Conservation (phyloP, 2,797 vertebrate genomes). For the Loris lydekkerianus region DNA sequence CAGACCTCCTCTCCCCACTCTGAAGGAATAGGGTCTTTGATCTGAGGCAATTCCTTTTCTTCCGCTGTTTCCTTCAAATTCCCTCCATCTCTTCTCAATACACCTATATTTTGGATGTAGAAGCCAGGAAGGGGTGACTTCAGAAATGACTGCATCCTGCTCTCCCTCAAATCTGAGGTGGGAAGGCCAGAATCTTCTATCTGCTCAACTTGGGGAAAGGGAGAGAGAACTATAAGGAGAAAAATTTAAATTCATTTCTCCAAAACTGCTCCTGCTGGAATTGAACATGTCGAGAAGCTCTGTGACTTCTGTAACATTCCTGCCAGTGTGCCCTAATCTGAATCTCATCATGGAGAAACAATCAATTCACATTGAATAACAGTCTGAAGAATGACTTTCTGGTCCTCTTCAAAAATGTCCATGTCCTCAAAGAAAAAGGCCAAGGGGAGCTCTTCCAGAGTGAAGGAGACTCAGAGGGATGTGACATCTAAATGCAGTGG, state of each 20-base stretch:
- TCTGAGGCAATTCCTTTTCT: background rate
- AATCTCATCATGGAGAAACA: background rate
- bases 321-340: background rate
- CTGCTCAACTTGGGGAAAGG: background rate
- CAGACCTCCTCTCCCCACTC: background rate
- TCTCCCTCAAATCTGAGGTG: background rate
- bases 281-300: background rate
- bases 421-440: background rate
- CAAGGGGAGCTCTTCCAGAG: background rate
- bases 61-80: background rate
- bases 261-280: background rate
- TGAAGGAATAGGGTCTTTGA: background rate
- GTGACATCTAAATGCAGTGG: background rate
- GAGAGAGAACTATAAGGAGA: background rate
- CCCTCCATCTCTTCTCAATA: background rate
- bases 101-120: background rate
- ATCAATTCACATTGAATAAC: background rate
- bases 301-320: background rate
- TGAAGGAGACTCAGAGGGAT: background rate
- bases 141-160: background rate
- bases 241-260: background rate
- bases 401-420: background rate
- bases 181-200: background rate
- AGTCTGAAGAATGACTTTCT: background rate
- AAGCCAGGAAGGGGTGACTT: background rate